Percentiles rank a stretch among this genome's conserved stretches.
phyloP scores from a whole-genome alignment of 2,113 vertebrate genomes.

The Terrapene triunguis region DNA sequence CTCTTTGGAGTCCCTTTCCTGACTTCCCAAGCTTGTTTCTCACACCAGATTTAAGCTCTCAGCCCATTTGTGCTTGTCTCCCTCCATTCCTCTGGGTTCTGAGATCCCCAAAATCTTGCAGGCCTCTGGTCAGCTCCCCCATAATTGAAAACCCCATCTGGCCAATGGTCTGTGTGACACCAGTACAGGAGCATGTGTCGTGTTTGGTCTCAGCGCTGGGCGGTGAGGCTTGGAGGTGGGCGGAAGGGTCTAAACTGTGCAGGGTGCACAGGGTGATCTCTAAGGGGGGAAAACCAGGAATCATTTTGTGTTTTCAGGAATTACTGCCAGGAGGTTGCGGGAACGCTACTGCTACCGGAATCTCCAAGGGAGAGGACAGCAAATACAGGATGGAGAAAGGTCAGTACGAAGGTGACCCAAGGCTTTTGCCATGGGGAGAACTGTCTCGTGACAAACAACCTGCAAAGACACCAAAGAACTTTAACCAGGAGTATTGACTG shows the following conservation, averaged over 20 bases:
- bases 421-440: not conserved
- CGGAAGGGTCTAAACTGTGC: not conserved
- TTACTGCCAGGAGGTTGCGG: constrained; percentile 36
- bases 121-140: not conserved
- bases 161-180: not conserved
- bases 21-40: not conserved
- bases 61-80: not conserved
- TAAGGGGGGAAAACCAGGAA: not conserved
- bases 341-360: not conserved
- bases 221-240: no score
- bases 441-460: not conserved
- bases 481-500: not conserved
- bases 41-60: not conserved
- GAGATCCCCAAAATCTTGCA: not conserved
- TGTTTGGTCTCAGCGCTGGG: not conserved
- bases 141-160: not conserved
- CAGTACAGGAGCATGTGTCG: not conserved
- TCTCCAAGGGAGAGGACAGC: constrained; percentile 7
- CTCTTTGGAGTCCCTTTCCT: not conserved
- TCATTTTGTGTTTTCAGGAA: constrained; percentile 69
- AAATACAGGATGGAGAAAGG: constrained; percentile 57
- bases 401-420: not conserved
- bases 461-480: not conserved
- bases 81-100: not conserved
- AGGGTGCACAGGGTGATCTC: not conserved